phyloP scores from a whole-genome alignment of 1,140 invertebrate species.

The Elymnias hypermnestra region DNA sequence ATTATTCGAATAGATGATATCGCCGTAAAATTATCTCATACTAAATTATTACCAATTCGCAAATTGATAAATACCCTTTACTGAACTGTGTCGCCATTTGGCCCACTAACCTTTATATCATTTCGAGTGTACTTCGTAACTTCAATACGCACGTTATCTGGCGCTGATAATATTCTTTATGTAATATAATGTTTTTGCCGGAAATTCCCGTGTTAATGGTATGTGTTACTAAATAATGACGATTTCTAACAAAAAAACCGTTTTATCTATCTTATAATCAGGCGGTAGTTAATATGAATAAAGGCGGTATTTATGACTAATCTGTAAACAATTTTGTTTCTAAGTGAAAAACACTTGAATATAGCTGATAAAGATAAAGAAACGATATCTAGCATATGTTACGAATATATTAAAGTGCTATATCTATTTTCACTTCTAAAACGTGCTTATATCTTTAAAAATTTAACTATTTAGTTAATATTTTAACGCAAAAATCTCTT shows the following conservation, averaged over 20 bases:
- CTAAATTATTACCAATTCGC: conserved; percentile 8
- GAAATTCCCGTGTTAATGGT: not conserved
- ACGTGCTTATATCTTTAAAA: too few relatives aligned
- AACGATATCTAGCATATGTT: too few relatives aligned
- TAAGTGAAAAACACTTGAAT: too few relatives aligned
- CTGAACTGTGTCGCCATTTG: conserved; percentile 19
- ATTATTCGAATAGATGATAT: conserved; percentile 10
- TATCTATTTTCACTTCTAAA: too few relatives aligned
- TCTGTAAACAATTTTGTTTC: too few relatives aligned
- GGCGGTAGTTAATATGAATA: not conserved
- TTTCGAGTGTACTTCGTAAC: conserved; percentile 8
- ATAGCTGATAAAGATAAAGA: too few relatives aligned
- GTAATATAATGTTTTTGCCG: not conserved
- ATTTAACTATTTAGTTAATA: too few relatives aligned
- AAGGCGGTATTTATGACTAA: too few relatives aligned
- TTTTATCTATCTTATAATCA: not conserved
- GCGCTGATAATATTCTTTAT: conserved; percentile 9
- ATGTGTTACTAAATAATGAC: too few relatives aligned
- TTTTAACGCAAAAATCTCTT: too few relatives aligned
- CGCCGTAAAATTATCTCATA: conserved; percentile 20
- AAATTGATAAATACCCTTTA: conserved; percentile 7
- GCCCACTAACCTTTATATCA: conserved; percentile 53
- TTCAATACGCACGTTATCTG: conserved; percentile 2
- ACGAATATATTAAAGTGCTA: too few relatives aligned
- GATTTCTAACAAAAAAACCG: too few relatives aligned